phyloP scores from a whole-genome alignment of 2,888 invertebrate species.

The Hermaeophaga mercurialis region DNA sequence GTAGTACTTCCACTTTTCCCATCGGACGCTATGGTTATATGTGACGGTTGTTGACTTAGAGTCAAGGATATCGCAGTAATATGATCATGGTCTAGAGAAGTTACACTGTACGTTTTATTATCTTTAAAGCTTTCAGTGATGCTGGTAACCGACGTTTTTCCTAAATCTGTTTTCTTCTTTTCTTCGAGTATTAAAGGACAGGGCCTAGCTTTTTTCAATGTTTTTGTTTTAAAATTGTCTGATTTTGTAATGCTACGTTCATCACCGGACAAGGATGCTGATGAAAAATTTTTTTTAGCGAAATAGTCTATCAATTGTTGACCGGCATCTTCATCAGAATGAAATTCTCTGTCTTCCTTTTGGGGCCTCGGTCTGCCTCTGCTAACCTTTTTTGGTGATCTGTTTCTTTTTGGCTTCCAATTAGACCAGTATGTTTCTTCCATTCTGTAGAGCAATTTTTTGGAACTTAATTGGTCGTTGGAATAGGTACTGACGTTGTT shows the following conservation, averaged over 20 bases:
- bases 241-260: background rate
- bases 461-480: constrained; percentile 27
- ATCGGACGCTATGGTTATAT: background rate
- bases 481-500: constrained; percentile 29
- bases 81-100: background rate
- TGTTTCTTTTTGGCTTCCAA: constrained; percentile 51
- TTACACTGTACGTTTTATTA: constrained; percentile 1
- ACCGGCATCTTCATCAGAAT: constrained; percentile 7
- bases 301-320: constrained; percentile 33
- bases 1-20: background rate
- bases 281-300: constrained; percentile 23
- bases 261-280: constrained; percentile 17
- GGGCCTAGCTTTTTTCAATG: background rate
- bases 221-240: background rate
- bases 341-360: constrained; percentile 3
- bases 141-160: background rate
- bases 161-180: background rate
- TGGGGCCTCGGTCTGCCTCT: background rate
- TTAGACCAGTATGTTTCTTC: constrained; percentile 56
- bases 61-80: background rate
- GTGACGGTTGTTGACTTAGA: background rate
- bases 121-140: background rate
- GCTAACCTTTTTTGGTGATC: background rate
- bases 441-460: constrained; percentile 46
- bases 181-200: background rate